A percentile compares a stretch with the other conserved stretches of the same genome.
phyloP scores from a whole-genome alignment of 2,797 vertebrate species.

The Trichosurus vulpecula region DNA sequence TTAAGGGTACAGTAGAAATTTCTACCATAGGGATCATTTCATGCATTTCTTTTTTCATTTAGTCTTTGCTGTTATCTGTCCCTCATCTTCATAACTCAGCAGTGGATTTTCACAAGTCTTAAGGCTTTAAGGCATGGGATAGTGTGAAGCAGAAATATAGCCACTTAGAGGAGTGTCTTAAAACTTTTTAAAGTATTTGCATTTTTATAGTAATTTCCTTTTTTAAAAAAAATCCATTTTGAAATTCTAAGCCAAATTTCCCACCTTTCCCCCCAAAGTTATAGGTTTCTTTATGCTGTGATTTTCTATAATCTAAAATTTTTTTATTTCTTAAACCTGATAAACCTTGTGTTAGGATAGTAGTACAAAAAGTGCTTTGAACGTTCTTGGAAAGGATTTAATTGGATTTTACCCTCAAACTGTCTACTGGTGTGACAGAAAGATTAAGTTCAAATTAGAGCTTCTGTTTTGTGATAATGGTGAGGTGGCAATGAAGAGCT shows the following conservation, averaged over 20 bases:
- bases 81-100: conserved; percentile 84
- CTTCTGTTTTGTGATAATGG: neutral
- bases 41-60: conserved; percentile 79
- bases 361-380: neutral
- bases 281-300: conserved; percentile 34
- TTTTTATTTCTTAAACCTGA: conserved; percentile 16
- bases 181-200: conserved; percentile 40
- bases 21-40: conserved; percentile 96
- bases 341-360: conserved; percentile 7
- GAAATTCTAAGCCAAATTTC: conserved; percentile 51
- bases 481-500: neutral
- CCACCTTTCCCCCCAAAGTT: conserved; percentile 7
- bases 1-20: conserved; percentile 87
- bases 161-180: conserved; percentile 4
- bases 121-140: conserved; percentile 18
- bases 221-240: conserved; percentile 30
- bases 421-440: neutral
- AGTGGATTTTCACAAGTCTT: conserved; percentile 63
- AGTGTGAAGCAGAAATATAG: conserved; percentile 37
- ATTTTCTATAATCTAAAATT: conserved; percentile 4
- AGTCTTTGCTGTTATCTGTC: conserved; percentile 86
- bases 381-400: conserved; percentile 18
- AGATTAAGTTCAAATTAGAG: conserved; percentile 39
- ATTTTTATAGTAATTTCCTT: conserved; percentile 21
- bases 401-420: conserved; percentile 19